Conservation (phyloP, 2,797 vertebrate genomes). For the Halcyon leucocephala region DNA sequence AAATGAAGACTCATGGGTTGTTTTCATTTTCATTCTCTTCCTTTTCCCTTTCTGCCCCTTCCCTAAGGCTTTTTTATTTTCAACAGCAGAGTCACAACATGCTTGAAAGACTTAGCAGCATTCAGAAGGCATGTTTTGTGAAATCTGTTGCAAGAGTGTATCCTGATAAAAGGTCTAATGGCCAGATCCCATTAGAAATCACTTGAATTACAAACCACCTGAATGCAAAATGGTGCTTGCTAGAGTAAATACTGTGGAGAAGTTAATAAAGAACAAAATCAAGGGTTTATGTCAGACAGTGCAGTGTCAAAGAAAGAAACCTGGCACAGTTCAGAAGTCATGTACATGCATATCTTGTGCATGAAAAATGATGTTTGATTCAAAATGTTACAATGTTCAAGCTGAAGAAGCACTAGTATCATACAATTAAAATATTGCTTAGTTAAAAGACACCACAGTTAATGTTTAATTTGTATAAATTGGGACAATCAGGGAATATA, state of each 20-base stretch:
- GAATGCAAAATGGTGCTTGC: slow-evolving; percentile 28
- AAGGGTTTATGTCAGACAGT: not conserved
- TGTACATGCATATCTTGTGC: not conserved
- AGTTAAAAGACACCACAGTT: slow-evolving; percentile 51
- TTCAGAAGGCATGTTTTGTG: not conserved
- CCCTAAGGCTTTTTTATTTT: not conserved
- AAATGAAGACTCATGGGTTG: not conserved
- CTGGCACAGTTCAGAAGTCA: not conserved
- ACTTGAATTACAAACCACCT: not conserved
- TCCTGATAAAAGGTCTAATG: not conserved
- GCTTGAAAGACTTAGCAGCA: not conserved
- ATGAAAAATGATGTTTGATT: slow-evolving; percentile 55
- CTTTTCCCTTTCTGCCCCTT: not conserved
- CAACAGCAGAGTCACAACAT: not conserved
- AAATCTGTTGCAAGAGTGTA: not conserved
- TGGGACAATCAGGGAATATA: slow-evolving; percentile 22
- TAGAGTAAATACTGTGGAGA: slow-evolving; percentile 41
- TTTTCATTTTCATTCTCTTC: not conserved
- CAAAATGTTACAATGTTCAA: slow-evolving; percentile 39
- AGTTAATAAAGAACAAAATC: slow-evolving; percentile 32
- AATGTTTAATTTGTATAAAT: slow-evolving; percentile 69
- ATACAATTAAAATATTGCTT: slow-evolving; percentile 54
- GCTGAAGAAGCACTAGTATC: slow-evolving; percentile 14
- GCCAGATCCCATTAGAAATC: not conserved
- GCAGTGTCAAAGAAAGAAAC: not conserved